These are phyloP conservation scores for Psittacula derbiana DNA, from an alignment of 2,797 vertebrate genomes.

Conservation along the genomic window DNA sequence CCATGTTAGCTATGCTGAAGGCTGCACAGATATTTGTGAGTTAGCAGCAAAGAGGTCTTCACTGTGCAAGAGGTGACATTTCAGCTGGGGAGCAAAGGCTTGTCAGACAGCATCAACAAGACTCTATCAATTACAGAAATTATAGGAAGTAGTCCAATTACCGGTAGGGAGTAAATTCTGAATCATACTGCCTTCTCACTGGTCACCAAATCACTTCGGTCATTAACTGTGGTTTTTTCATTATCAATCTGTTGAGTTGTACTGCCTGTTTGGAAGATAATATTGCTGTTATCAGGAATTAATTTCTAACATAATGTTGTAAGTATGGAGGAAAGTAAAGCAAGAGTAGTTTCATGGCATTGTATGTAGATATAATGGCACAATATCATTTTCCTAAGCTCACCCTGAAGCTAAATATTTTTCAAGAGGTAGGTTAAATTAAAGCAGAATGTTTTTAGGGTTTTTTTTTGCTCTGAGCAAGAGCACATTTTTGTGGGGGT, in stretches of 20 bases:
- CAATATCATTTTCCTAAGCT: background rate
- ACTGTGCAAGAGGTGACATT: accelerated
- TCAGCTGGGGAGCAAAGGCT: background rate
- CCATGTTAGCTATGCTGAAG: accelerated
- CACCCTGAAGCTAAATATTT: background rate
- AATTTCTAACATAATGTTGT: background rate
- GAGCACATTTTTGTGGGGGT: background rate
- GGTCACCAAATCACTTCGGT: background rate
- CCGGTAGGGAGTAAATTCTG: background rate
- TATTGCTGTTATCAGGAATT: background rate
- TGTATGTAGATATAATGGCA: background rate
- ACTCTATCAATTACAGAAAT: background rate
- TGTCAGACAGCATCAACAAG: background rate
- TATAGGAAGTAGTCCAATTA: background rate
- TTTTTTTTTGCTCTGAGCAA: background rate
- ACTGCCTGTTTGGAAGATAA: background rate
- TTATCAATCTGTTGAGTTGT: background rate
- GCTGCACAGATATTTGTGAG: background rate
- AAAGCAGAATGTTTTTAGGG: background rate
- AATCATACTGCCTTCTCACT: background rate
- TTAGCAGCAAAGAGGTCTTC: background rate
- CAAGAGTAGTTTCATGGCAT: background rate
- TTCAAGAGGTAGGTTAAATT: background rate
- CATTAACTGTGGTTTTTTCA: accelerated
- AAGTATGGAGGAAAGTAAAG: background rate